Base-by-base conservation (phyloP, 1,140 invertebrate genomes). In the Scaptomyza montana region DNA sequence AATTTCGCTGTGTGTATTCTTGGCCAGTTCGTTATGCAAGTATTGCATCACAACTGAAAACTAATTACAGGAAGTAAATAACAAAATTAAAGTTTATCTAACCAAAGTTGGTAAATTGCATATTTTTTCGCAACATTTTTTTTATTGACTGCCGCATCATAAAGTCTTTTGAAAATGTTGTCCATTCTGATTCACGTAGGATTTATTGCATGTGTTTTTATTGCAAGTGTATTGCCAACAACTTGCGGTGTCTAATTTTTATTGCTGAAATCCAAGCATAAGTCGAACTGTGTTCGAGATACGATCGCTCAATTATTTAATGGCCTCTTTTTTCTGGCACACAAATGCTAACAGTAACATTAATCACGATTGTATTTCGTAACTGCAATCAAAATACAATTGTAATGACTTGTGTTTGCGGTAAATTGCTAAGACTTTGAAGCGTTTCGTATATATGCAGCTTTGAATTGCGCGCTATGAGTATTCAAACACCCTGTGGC, bases 11-110 rank as follows among this genome's bases (percentile, higher is more conserved):
- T 74, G 75, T 74, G 78, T 87, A 86, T 86, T 87, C 82, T 87
- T 78, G 78, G 78, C 84, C 84, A 89, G 82, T 89, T 69, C 47
- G 80, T 87, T 87, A 89, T 89, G 82, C 82, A 87, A 86, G 50
- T 25, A 76, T 87, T 87, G 67, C 82, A 78, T 87, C 84, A 87
- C 68, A 64, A 62, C 62, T 28, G 2, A 54, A 80, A 76, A 84
- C 66, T 82, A 86, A 86, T 87, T 89, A 61, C 84, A 87, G 82
- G 82, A 87, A 87, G 72, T 62, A 43, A 51, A 59, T 59, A 57
- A 43, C 55, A 55, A 49, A 47, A 76, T 62, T 50, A 67, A 39
- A 57, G 36, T 65, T 54, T 45, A n/a, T 46, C 16, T 16, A 62
- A 60, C 21, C 2, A 28, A 51, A 36, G 43, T 62, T 64, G 56